These are phyloP conservation scores for Habrosyne pyritoides DNA, from an alignment of 2,888 invertebrate genomes.

Conservation along the genomic window DNA sequence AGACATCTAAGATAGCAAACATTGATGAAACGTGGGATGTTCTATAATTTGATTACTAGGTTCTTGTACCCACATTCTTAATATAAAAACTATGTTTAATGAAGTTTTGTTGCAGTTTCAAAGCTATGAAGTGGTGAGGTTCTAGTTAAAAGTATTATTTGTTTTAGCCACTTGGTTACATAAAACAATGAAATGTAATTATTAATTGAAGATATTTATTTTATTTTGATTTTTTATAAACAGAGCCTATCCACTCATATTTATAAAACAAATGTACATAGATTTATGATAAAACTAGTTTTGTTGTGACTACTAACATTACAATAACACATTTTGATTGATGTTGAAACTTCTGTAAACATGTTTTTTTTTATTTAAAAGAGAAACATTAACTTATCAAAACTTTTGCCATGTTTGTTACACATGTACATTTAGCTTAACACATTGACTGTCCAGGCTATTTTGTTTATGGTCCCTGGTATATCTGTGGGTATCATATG, in stretches of 20 bases:
- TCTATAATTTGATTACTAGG: slow-evolving; percentile 27
- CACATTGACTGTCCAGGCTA: too few species aligned
- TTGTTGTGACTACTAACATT: neutral
- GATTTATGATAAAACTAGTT: neutral
- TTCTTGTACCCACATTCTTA: neutral
- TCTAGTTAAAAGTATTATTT: neutral
- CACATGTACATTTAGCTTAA: too few species aligned
- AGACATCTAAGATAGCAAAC: slow-evolving; percentile 12
- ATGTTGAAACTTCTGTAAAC: neutral
- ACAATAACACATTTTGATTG: neutral
- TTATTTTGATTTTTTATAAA: too few species aligned
- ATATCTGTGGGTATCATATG: too few species aligned
- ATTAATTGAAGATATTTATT: too few species aligned
- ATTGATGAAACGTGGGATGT: slow-evolving; percentile 45
- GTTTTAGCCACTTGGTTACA: neutral
- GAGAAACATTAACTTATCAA: too few species aligned
- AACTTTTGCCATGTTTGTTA: too few species aligned
- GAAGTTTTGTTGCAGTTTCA: slow-evolving; percentile 74
- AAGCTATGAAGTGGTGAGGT: neutral
- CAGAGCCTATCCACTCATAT: neutral
- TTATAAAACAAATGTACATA: neutral
- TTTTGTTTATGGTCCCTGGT: too few species aligned
- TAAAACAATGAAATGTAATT: neutral
- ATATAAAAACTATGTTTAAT: neutral
- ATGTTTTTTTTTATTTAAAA: neutral